Evolutionary conservation across 2,113 vertebrate genomes (phyloP).

Genomic region (Urocitellus parryii): DNA sequence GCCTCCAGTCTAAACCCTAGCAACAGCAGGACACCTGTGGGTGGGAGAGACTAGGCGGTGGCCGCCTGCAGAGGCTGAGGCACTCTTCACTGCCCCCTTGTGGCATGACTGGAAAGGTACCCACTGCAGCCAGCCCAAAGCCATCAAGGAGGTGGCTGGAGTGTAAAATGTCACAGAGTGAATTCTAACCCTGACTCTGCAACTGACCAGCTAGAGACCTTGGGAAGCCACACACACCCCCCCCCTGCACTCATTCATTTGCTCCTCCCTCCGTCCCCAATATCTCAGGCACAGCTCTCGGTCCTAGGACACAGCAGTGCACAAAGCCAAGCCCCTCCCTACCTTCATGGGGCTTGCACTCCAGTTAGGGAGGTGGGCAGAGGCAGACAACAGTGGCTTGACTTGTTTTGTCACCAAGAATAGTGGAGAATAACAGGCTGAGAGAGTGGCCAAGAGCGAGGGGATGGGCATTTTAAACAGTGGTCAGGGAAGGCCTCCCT

Average conservation of each 20-base stretch:
- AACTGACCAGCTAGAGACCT: not conserved
- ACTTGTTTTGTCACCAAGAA: not conserved
- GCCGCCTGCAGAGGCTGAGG: not conserved
- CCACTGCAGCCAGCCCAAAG: not conserved
- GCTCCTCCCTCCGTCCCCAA: not conserved
- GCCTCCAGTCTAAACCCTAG: not conserved
- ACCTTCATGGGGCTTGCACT: not conserved
- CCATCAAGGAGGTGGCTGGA: not conserved
- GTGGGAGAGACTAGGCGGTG: not conserved
- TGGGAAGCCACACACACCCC: not conserved
- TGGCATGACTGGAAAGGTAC: not conserved
- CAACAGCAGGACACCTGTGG: not conserved
- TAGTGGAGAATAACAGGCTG: not conserved
- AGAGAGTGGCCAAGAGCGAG: too few relatives aligned
- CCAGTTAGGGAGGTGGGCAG: too few relatives aligned
- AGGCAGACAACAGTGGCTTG: not conserved
- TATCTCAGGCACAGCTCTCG: not conserved
- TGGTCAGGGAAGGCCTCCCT: not conserved
- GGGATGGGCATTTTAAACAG: not conserved
- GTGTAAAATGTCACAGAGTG: not conserved
- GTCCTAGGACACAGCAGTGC: not conserved
- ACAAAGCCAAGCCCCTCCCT: not conserved
- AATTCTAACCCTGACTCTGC: not conserved
- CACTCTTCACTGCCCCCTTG: constrained; percentile 47
- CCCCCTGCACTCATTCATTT: not conserved